Evolutionary conservation across 2,113 vertebrate genomes (phyloP), one percentile per base, ranked within the genome.

Genomic region (Suricata suricatta): DNA sequence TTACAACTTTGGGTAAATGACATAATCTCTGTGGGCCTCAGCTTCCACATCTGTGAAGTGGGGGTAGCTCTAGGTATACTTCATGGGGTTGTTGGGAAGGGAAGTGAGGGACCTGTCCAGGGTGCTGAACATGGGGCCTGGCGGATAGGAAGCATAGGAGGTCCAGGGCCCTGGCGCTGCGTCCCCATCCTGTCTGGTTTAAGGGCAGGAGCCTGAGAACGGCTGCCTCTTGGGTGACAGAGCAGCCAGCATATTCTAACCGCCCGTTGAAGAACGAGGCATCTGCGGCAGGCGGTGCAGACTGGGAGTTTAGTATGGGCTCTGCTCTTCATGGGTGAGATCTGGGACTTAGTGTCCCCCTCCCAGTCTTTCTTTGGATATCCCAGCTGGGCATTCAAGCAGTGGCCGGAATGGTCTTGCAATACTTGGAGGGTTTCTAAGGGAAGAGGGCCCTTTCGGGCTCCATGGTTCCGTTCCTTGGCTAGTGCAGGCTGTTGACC

Each of bases 31-130:
- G 25, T 74, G 63, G 25, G 38, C 41, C 79, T 96, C 66, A 16
- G 33, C 41, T 54, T 94, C 50, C 38, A 38, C 76, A 64, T 83
- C 52, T 88, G 11, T 76, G 29, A 90, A 71, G 84, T 50, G n/a
- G 3, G 13, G 4, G 29, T 60, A 23, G 31, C 31, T 17, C 47
- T 50, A 5, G 31, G 14, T 23, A 1, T 38, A 76, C 33, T 15
- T 60, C 4, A 14, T 12, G 35, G 47, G 7, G 14, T 7, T 19
- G 23, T 29, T 66, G 25, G 0, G 0, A n/a, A 47, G 63, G 29
- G 44, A 66, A 87, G 1, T 14, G 66, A 57, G 63, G 10, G 50
- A 33, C 54, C 4, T 71, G 5, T 10, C 8, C 3, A 15, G 52
- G 8, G 27, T 31, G 13, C 14, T 66, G 19, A 54, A 50, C 47